These are phyloP conservation scores for Excalfactoria chinensis DNA, from an alignment of 2,113 vertebrate species.

Conservation along the genomic window DNA sequence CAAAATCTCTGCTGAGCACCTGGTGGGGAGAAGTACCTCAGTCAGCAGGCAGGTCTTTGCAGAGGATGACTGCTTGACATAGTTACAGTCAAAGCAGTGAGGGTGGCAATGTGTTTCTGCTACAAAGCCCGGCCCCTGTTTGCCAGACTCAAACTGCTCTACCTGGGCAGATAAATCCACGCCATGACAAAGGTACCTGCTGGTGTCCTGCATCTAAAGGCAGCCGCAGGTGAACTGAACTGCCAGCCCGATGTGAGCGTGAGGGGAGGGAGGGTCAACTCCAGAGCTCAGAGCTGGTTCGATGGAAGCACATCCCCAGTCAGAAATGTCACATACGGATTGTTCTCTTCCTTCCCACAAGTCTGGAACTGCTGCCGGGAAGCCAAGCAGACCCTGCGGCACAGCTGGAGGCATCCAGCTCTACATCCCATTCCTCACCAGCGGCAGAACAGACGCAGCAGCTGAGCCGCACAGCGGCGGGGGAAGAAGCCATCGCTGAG, in stretches of 20 bases:
- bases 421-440: conserved; percentile 55
- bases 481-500: conserved; percentile 71
- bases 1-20: background rate
- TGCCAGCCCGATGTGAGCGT: rapidly evolving
- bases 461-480: conserved; percentile 68
- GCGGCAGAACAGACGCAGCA: conserved; percentile 72
- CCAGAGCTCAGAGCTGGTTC: background rate
- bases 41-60: background rate
- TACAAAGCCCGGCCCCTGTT: background rate
- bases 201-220: background rate
- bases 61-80: background rate
- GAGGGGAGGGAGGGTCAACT: background rate
- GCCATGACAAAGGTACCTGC: background rate
- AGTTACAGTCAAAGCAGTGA: background rate
- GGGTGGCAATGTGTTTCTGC: background rate
- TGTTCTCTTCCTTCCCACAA: background rate
- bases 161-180: background rate
- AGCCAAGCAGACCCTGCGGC: background rate
- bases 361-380: conserved; percentile 11
- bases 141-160: background rate
- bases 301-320: no score
- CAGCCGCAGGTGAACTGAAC: background rate
- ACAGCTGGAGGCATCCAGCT: conserved; percentile 1
- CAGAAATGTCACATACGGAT: background rate
- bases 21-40: no score